Evolutionary conservation across 2,888 invertebrate genomes (phyloP).

Genomic region (Lacanobia oleracea): DNA sequence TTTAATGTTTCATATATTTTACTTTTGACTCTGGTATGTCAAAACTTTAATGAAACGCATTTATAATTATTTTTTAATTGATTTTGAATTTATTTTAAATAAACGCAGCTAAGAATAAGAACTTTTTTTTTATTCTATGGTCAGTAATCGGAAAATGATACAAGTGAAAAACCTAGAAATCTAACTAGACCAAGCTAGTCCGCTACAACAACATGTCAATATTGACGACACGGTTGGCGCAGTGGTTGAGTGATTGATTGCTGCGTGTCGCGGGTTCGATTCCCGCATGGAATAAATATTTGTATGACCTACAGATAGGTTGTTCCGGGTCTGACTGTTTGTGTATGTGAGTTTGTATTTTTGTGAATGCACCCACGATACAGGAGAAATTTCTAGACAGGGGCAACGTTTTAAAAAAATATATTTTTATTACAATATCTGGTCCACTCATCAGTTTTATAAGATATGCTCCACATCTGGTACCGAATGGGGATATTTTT

Average conservation of each 20-base stretch:
- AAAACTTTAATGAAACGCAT: conserved; percentile 60
- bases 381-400: too few species aligned
- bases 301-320: too few species aligned
- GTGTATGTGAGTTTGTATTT: too few species aligned
- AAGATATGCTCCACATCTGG: not conserved
- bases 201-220: not conserved
- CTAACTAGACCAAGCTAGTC: too few species aligned
- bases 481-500: not conserved
- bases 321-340: too few species aligned
- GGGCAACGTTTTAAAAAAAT: too few species aligned
- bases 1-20: conserved; percentile 15
- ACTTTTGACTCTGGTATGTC: conserved; percentile 43
- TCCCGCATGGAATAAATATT: too few species aligned
- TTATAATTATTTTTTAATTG: conserved; percentile 55
- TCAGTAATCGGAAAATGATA: not conserved
- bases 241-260: too few species aligned
- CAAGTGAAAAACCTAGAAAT: not conserved
- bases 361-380: too few species aligned
- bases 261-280: too few species aligned
- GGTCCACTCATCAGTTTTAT: not conserved
- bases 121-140: conserved; percentile 13
- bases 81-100: conserved; percentile 53
- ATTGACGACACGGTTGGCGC: too few species aligned
- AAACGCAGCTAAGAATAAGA: conserved; percentile 50
- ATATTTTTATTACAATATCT: not conserved